Evolutionary conservation across 2,888 invertebrate species (phyloP).

Genomic region (Drosophila barbarae): DNA sequence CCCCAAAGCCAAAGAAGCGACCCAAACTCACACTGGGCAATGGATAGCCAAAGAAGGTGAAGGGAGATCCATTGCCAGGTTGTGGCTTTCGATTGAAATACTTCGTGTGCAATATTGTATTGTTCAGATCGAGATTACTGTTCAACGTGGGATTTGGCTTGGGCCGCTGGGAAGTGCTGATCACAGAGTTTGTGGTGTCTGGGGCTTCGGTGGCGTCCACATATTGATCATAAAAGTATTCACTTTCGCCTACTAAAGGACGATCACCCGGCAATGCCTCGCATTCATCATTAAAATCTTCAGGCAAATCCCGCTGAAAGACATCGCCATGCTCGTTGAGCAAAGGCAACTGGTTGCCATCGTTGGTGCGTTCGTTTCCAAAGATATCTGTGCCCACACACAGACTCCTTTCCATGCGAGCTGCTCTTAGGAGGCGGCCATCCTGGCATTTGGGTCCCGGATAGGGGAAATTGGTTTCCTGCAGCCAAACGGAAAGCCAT

Average conservation of each 20-base stretch:
- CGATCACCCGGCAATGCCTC: conserved; percentile 80
- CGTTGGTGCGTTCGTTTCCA: conserved; percentile 58
- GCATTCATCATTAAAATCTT: conserved; percentile 81
- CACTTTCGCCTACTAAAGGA: conserved; percentile 87
- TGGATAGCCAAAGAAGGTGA: conserved; percentile 92
- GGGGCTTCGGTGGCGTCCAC: conserved; percentile 84
- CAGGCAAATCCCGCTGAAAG: conserved; percentile 81
- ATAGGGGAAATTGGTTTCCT: conserved; percentile 84
- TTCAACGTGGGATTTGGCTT: conserved; percentile 81
- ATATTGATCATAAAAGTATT: conserved; percentile 91
- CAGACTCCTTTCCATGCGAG: conserved; percentile 85
- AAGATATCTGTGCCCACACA: conserved; percentile 80
- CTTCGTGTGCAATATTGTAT: conserved; percentile 79
- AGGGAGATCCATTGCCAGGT: conserved; percentile 80
- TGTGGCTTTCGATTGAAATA: conserved; percentile 76
- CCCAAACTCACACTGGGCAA: conserved; percentile 86
- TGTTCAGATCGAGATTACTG: conserved; percentile 81
- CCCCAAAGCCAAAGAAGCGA: conserved; percentile 82
- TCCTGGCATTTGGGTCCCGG: conserved; percentile 89
- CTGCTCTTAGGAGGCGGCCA: conserved; percentile 87
- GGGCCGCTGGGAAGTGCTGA: conserved; percentile 69
- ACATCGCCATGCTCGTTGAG: conserved; percentile 87
- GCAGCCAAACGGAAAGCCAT: conserved; percentile 91
- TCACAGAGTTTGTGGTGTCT: conserved; percentile 76
- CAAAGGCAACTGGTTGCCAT: conserved; percentile 81